Evolutionary conservation across 2,888 invertebrate genomes (phyloP).

Genomic region (Geophilus truncorum): DNA sequence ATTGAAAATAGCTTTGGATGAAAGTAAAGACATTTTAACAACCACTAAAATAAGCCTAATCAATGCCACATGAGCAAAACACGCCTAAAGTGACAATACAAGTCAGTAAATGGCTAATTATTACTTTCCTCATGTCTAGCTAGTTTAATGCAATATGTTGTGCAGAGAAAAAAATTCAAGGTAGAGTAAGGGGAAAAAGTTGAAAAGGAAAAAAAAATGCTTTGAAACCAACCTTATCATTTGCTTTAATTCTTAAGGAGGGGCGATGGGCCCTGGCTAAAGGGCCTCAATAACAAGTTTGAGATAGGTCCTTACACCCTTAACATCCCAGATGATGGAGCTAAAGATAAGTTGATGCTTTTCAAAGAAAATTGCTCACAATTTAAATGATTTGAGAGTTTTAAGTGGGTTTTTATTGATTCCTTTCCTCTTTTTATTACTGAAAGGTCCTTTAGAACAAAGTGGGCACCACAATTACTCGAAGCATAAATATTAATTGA

Average conservation of each 20-base stretch:
- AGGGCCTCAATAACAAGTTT: conserved; percentile 16
- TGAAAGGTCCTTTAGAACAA: background rate
- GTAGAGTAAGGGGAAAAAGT: background rate
- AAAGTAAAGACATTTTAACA: no score
- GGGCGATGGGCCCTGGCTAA: conserved; percentile 8
- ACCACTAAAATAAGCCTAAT: no score
- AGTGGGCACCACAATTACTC: background rate
- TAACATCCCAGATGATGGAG: conserved; percentile 11
- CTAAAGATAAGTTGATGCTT: conserved; percentile 13
- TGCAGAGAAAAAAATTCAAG: background rate
- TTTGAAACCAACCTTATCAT: conserved; percentile 6
- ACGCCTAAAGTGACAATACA: background rate
- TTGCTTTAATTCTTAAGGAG: background rate
- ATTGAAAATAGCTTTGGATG: no score
- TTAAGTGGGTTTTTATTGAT: conserved; percentile 6
- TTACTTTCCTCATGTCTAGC: no score
- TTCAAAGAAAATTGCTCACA: background rate
- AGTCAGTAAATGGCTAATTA: no score
- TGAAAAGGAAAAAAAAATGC: background rate
- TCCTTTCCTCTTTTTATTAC: background rate
- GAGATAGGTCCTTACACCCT: conserved; percentile 1
- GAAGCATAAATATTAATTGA: background rate
- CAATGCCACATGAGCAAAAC: background rate
- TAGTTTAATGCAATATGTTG: no score
- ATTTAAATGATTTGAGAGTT: background rate